Evolutionary conservation across 2,888 invertebrate species (phyloP).

Genomic region (Entomobrya proxima): DNA sequence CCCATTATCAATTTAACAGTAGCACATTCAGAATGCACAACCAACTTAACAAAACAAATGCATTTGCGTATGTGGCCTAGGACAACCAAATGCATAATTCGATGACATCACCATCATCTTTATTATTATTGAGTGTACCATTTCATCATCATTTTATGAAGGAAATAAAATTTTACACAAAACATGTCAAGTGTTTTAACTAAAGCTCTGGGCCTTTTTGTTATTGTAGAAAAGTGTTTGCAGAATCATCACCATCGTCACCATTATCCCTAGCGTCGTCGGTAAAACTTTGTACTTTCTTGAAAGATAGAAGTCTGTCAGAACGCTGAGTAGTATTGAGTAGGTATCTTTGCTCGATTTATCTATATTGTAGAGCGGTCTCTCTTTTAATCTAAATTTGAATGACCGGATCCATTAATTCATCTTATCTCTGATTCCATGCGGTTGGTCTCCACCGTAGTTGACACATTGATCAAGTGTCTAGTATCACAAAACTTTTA

Average conservation of each 20-base stretch:
- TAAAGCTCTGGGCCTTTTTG: slow-evolving; percentile 8
- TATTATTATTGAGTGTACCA: slow-evolving; percentile 51
- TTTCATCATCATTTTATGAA: slow-evolving; percentile 58
- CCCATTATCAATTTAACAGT: not conserved
- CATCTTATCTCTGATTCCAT: slow-evolving; percentile 70
- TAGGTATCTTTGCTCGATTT: slow-evolving; percentile 42
- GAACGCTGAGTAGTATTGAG: not conserved
- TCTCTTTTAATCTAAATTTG: slow-evolving; percentile 68
- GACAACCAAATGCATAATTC: not conserved
- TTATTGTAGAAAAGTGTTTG: slow-evolving; percentile 15
- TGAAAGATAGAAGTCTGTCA: slow-evolving; percentile 18
- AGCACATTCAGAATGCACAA: not conserved
- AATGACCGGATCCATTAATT: slow-evolving; percentile 69
- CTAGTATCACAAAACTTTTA: slow-evolving; percentile 62
- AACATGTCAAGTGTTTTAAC: slow-evolving; percentile 66
- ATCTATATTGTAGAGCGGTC: slow-evolving; percentile 53
- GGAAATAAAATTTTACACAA: slow-evolving; percentile 58
- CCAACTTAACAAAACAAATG: not conserved
- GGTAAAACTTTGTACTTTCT: slow-evolving; percentile 7
- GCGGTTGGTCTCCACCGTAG: slow-evolving; percentile 65
- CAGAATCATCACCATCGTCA: slow-evolving; percentile 41
- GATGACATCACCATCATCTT: slow-evolving; percentile 58
- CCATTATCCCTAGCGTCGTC: not conserved
- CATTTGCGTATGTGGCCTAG: not conserved
- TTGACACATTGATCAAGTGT: slow-evolving; percentile 68